Evolutionary conservation across 2,888 invertebrate genomes (phyloP).

Genomic region (Xanthorhoe spadicearia): DNA sequence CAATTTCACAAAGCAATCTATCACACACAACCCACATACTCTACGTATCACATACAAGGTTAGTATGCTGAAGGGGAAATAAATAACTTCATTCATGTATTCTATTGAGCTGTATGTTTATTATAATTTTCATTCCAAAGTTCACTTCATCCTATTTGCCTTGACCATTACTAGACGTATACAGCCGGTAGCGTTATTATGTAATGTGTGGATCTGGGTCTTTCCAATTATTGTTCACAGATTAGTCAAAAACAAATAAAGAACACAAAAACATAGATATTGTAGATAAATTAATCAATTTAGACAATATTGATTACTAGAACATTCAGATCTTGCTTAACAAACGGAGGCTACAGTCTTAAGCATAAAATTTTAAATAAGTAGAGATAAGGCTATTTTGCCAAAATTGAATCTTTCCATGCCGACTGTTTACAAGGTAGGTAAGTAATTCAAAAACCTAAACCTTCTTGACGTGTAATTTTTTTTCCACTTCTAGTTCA

Average conservation of each 20-base stretch:
- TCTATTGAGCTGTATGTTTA: constrained; percentile 15
- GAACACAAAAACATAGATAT: no score
- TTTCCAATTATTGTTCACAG: not conserved
- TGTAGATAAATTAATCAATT: no score
- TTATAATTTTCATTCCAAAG: constrained; percentile 10
- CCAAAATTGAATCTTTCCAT: no score
- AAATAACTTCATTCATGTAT: constrained; percentile 20
- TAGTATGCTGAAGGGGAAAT: constrained; percentile 7
- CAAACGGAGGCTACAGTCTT: no score
- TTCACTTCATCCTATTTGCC: constrained; percentile 13
- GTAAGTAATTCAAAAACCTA: no score
- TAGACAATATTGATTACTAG: no score
- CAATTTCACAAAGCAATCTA: not conserved
- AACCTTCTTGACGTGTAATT: no score
- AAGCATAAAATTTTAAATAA: no score
- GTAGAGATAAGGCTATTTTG: no score
- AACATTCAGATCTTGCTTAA: no score
- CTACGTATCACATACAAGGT: not conserved
- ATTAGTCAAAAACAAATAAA: not conserved
- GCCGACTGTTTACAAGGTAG: no score
- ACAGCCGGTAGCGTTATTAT: not conserved
- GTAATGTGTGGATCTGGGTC: not conserved
- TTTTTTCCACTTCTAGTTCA: no score
- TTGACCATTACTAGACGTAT: constrained; percentile 4
- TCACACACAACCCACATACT: not conserved